phyloP scores from a whole-genome alignment of 2,888 invertebrate species.

The Helicoverpa assulta region DNA sequence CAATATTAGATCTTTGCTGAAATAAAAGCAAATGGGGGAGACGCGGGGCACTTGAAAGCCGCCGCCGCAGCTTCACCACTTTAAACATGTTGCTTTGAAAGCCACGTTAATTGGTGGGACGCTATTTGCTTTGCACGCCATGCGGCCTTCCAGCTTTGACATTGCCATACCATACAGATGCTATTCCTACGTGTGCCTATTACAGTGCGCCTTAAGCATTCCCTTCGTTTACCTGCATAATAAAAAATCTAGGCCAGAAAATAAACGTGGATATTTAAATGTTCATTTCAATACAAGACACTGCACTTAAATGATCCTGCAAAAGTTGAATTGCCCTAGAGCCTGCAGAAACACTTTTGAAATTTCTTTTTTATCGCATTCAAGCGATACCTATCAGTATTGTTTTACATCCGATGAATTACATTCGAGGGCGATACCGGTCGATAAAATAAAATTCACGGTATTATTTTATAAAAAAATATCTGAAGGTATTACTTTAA shows the following conservation, averaged over 20 bases:
- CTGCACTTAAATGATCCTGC: slow-evolving; percentile 83
- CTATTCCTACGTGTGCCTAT: slow-evolving; percentile 37
- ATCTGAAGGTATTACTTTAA: slow-evolving; percentile 82
- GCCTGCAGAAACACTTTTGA: slow-evolving; percentile 75
- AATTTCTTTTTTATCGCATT: slow-evolving; percentile 82
- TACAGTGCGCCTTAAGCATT: slow-evolving; percentile 35
- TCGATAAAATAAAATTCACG: slow-evolving; percentile 83
- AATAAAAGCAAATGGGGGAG: slow-evolving; percentile 76
- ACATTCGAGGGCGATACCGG: slow-evolving; percentile 78
- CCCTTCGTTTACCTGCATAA: slow-evolving; percentile 18
- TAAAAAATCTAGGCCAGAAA: slow-evolving; percentile 50
- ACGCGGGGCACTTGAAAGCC: slow-evolving; percentile 76
- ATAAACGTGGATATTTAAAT: slow-evolving; percentile 67
- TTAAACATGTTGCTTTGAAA: slow-evolving; percentile 77
- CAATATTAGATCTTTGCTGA: slow-evolving; percentile 76
- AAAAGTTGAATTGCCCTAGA: slow-evolving; percentile 77
- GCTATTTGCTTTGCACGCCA: slow-evolving; percentile 74
- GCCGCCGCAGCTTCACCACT: slow-evolving; percentile 76
- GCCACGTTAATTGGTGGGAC: slow-evolving; percentile 83
- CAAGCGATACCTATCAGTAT: slow-evolving; percentile 84
- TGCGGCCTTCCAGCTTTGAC: slow-evolving; percentile 61
- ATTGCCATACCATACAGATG: slow-evolving; percentile 49
- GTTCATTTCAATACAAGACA: slow-evolving; percentile 79
- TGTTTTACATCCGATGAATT: slow-evolving; percentile 85
- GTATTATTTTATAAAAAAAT: slow-evolving; percentile 79